Evolutionary conservation across 2,888 invertebrate species (phyloP).

Genomic region (Trichogramma dendrolimi): DNA sequence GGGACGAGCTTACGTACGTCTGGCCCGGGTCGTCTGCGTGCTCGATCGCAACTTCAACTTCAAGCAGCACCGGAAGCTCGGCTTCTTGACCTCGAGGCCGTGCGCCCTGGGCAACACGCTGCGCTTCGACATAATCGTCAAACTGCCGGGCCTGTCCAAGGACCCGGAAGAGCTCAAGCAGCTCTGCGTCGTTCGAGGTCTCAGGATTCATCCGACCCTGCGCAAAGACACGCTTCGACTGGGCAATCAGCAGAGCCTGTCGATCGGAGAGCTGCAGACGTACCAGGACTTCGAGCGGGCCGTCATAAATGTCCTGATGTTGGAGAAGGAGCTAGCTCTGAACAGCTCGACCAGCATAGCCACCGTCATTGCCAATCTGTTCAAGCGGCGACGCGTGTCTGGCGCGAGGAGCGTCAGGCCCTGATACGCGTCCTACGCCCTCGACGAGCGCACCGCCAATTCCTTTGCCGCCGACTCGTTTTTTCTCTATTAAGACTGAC

Average conservation of each 20-base stretch:
- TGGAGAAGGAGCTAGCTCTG: slow-evolving; percentile 72
- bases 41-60: slow-evolving; percentile 64
- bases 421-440: neutral
- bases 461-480: too few relatives aligned
- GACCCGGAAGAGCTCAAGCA: slow-evolving; percentile 74
- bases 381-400: slow-evolving; percentile 47
- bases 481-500: too few relatives aligned
- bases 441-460: too few relatives aligned
- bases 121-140: slow-evolving; percentile 70
- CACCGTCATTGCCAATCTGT: slow-evolving; percentile 71
- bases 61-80: slow-evolving; percentile 70
- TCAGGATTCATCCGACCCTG: slow-evolving; percentile 66
- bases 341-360: slow-evolving; percentile 74
- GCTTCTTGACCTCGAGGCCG: slow-evolving; percentile 80
- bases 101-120: slow-evolving; percentile 79
- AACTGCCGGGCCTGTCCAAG: slow-evolving; percentile 74
- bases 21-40: slow-evolving; percentile 63
- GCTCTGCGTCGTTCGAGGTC: slow-evolving; percentile 73
- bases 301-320: slow-evolving; percentile 69
- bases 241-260: slow-evolving; percentile 76
- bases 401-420: slow-evolving; percentile 25
- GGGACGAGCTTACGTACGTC: slow-evolving; percentile 71
- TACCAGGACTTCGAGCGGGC: slow-evolving; percentile 78
- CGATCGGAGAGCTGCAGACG: slow-evolving; percentile 70
- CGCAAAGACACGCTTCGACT: slow-evolving; percentile 66